These are phyloP conservation scores for Heliconius ethilla DNA, from an alignment of 2,888 invertebrate genomes.

Conservation along the genomic window DNA sequence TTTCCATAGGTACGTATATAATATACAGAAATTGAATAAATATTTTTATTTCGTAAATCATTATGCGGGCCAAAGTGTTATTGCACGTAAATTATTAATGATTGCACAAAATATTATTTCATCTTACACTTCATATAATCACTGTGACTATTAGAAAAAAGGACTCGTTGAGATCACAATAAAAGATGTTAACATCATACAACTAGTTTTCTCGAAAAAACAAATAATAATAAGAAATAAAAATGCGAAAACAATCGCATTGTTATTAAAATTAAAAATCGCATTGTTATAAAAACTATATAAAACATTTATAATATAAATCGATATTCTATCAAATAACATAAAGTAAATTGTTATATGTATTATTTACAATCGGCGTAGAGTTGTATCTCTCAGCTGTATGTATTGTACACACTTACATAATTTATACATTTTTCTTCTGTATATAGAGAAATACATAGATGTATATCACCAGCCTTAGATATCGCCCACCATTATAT, in stretches of 20 bases:
- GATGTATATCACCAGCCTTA: constrained; percentile 74
- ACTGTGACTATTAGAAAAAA: neutral
- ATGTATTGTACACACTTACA: constrained; percentile 63
- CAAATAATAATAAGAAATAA: neutral
- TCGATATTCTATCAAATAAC: constrained; percentile 33
- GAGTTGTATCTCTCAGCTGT: constrained; percentile 72
- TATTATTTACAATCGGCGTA: constrained; percentile 57
- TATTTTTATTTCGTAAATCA: constrained; percentile 10
- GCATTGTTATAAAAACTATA: neutral
- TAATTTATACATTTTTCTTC: constrained; percentile 54
- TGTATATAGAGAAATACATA: constrained; percentile 59
- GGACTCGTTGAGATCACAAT: constrained; percentile 43
- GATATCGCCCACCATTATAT: constrained; percentile 58
- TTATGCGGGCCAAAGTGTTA: constrained; percentile 28
- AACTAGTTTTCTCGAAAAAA: constrained; percentile 19
- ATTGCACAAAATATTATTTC: constrained; percentile 37
- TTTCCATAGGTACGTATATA: neutral
- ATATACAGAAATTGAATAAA: neutral
- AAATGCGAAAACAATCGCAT: neutral
- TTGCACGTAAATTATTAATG: constrained; percentile 35
- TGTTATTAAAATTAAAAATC: neutral
- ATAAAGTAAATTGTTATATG: constrained; percentile 45
- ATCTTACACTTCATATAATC: constrained; percentile 9
- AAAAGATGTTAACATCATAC: constrained; percentile 23
- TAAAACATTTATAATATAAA: constrained; percentile 2